Evolutionary conservation across 2,888 invertebrate species (phyloP), one percentile per base, ranked within the genome.

Genomic region (Epistrophe eligans): DNA sequence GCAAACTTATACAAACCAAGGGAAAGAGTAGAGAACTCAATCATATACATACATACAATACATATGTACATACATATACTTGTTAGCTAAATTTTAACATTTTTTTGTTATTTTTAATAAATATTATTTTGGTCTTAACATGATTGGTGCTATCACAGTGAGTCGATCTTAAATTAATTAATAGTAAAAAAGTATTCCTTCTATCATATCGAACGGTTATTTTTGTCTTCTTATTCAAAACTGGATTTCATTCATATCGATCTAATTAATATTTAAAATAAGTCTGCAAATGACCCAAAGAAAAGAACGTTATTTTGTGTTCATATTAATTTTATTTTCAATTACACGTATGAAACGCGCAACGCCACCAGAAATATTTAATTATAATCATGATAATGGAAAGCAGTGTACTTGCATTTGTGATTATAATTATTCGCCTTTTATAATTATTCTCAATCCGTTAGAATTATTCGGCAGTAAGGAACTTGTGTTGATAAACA

Each of bases 101-200:
- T 64, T 11, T 64, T n/a, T 57, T 9, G 1, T n/a, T 13, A 32
- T 15, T n/a, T 45, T 8, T n/a, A 35, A 35, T 17, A 62, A 24
- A 24, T 8, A n/a, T 17, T 48, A 17, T 48, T 32, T 48, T 38
- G 6, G 15, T 38, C 28, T 19, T 17, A 67, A 38, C 19, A 50
- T 67, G 35, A 52, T 52, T 24, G 32, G 24, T 10, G 9, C 67
- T 52, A 19, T 19, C 15, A 24, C 4, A 52, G 67, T 67, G 52
- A 50, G 52, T 52, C 24, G 52, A 67, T 5, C 40, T 19, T 2
- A 52, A 52, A 17, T 48, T 0, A n/a, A 35, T 50, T 35, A 50
- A 67, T 67, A 67, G 67, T 50, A 35, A 50, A 67, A 50, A 11
- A 32, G 45, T 48, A 48, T 35, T 67, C 13, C 4, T 17, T 66